Conservation (phyloP, 2,888 invertebrate genomes). For the Unio delphinus region DNA sequence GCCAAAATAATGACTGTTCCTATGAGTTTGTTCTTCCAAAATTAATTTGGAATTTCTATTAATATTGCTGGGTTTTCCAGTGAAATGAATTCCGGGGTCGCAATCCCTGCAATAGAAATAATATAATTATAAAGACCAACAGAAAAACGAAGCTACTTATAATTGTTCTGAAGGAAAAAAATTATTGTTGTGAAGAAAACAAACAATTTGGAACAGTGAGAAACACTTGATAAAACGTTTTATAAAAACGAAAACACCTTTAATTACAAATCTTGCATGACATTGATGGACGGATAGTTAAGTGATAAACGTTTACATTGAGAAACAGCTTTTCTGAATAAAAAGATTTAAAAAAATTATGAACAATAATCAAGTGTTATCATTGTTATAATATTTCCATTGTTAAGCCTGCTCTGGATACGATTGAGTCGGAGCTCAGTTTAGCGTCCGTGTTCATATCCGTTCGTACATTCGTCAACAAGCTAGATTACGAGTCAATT, state of each 20-base stretch:
- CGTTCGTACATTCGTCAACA: too few relatives aligned
- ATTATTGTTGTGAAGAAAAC: not conserved
- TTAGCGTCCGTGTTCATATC: too few relatives aligned
- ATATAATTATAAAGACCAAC: constrained; percentile 4
- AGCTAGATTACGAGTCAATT: too few relatives aligned
- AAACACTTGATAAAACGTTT: not conserved
- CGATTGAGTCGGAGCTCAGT: too few relatives aligned
- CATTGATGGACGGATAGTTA: not conserved
- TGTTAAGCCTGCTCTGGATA: too few relatives aligned
- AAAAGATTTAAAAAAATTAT: not conserved
- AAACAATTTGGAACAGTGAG: too few relatives aligned
- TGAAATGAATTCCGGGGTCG: constrained; percentile 38
- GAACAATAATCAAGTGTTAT: not conserved
- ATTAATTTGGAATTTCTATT: constrained; percentile 49
- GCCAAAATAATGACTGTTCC: constrained; percentile 48
- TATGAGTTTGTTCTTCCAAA: constrained; percentile 39
- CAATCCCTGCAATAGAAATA: constrained; percentile 38
- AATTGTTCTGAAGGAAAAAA: constrained; percentile 2
- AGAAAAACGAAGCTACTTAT: not conserved
- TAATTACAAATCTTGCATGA: too few relatives aligned
- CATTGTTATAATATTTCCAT: not conserved
- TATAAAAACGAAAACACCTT: not conserved
- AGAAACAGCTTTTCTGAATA: not conserved
- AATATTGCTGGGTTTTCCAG: constrained; percentile 41
- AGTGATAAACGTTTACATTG: not conserved